Evolutionary conservation across 2,113 vertebrate species (phyloP), one percentile per base, ranked within the genome.

Genomic region (Esox niger): DNA sequence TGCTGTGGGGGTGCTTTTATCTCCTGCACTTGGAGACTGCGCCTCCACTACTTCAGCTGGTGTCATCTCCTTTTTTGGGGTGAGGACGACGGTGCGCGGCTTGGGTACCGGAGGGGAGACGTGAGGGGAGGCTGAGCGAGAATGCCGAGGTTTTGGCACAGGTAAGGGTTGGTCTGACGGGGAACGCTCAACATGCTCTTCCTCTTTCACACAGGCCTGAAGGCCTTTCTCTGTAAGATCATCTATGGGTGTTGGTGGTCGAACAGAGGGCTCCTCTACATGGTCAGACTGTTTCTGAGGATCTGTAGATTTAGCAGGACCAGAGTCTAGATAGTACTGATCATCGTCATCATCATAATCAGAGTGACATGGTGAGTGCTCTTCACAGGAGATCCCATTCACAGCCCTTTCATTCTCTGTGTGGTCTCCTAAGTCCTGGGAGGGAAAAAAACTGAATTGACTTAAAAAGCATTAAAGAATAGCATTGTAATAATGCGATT

Each of bases 91-190:
- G 0, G 67, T 78, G 33, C 90, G 84, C 49, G 91, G 90, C 77
- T 89, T 91, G 2, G 88, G 88, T 2, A 75, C 62, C 0, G 89
- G 88, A 5, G 75, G 70, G 1, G 78, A 78, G 27, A 67, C 26
- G 31, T 69, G 67, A 26, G 69, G 78, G 0, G 63, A 7, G 15
- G 38, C 46, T 46, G 78, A 76, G 31, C 56, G 68, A 9, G 85
- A 83, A 10, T 11, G 2, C 2, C 91, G 90, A 2, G 89, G 85
- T 46, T 88, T 90, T 5, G 91, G 91, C 33, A 90, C 73, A 0
- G 91, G 91, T 29, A 1, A 6, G 2, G 10, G 6, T 2, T 32
- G 29, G 0, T 9, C 5, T 0, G 0, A 4, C 1, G 68, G 27
- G 4, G 46, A 20, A 10, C 20, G 27, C 11, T 29, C 46, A 5